Base-by-base conservation (phyloP, 2,797 vertebrate species). In the Myotis daubentonii region DNA sequence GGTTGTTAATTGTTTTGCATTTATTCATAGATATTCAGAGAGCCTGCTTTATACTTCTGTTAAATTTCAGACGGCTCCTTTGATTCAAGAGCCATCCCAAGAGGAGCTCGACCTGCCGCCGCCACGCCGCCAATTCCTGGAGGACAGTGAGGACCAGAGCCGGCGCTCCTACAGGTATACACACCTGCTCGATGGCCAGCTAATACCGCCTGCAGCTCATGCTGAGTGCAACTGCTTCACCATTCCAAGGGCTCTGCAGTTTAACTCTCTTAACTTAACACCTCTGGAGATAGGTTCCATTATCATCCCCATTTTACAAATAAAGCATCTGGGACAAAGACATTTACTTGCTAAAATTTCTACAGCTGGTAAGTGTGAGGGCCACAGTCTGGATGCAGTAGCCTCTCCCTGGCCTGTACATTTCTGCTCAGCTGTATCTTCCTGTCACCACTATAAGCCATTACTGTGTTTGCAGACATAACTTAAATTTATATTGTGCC, bases 151-250 rank as follows among this genome's bases (percentile, higher is more conserved):
- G 95, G 99, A 99, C 92, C 99, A 98, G 98, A 99, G 98, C 97
- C 99, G 99, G 87, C 99, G 99, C 97, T 98, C 99, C 0, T 99
- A 99, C 98, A 99, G 99, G 99, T 99, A 68, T n/a, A 22, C 60
- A 55, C 22, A 23, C 60, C 80, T 5, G 38, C 41, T 5, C 20
- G 57, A 1, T 13, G 2, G n/a, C 30, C 12, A 62, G 7, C 28
- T 62, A 62, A 30, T 62, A 30, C 28, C 57, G 30, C 60, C 49
- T 51, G 49, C 49, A 51, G 74, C 71, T 1, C 28, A 28, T 30
- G 44, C 72, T 19, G 22, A 4, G 20, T 6, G 68, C 36, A 1
- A 36, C 70, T 13, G 38, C 70, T 23, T 57, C 44, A 9, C 60
- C 25, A 1, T 38, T 8, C 30, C 2, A 3, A 6, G 71, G 55